phyloP scores from a whole-genome alignment of 2,797 vertebrate genomes.

The Pipistrellus nathusii region DNA sequence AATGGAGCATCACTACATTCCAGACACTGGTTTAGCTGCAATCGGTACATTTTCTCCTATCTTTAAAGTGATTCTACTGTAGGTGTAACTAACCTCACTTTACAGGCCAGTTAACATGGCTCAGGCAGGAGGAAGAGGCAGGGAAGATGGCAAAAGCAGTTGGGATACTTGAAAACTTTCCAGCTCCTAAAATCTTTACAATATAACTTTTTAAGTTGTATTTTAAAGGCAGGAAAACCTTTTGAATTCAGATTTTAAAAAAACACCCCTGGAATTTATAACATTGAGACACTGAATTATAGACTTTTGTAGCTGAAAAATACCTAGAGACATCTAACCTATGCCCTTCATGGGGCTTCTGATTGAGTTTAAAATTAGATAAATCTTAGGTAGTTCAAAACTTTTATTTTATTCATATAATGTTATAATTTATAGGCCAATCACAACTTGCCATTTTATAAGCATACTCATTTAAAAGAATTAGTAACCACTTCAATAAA shows the following conservation, averaged over 20 bases:
- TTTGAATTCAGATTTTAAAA: slow-evolving; percentile 61
- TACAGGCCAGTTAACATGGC: not conserved
- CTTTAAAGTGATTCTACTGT: not conserved
- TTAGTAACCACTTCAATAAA: not conserved
- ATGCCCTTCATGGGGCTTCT: slow-evolving; percentile 44
- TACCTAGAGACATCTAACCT: slow-evolving; percentile 27
- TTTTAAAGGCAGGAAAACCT: slow-evolving; percentile 58
- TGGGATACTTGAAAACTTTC: not conserved
- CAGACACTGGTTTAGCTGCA: not conserved
- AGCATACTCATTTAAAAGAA: slow-evolving; percentile 41
- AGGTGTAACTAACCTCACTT: not conserved
- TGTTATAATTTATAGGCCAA: slow-evolving; percentile 60
- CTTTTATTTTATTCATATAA: slow-evolving; percentile 44
- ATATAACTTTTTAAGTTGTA: slow-evolving; percentile 47
- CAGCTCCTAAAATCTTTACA: not conserved
- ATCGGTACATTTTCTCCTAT: not conserved
- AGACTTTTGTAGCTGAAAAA: slow-evolving; percentile 61
- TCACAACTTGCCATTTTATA: slow-evolving; percentile 42
- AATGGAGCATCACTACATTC: not conserved
- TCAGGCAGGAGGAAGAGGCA: not conserved
- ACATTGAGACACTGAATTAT: slow-evolving; percentile 51
- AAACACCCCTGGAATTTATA: not conserved
- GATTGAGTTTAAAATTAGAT: slow-evolving; percentile 65
- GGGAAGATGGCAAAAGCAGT: not conserved
- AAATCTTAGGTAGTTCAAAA: slow-evolving; percentile 56